Evolutionary conservation across 1,140 invertebrate species (phyloP), one percentile per base, ranked within the genome.

Genomic region (Drosophila ananassae): DNA sequence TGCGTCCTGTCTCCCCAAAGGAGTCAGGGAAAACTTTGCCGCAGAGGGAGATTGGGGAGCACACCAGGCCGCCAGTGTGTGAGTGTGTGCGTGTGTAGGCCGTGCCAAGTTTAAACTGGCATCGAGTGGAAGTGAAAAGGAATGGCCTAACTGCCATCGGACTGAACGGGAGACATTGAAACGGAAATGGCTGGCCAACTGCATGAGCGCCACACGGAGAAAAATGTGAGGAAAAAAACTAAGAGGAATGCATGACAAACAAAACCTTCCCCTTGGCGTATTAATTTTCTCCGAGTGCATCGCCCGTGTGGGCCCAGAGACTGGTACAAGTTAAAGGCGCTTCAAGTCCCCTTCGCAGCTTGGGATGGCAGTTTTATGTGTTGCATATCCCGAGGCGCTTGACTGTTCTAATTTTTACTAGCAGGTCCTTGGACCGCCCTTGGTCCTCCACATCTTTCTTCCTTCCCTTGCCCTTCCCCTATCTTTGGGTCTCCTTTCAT

Each of bases 311-410:
- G 32, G 10, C 10, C 30, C n/a, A 21, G 10, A 48, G 47, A 69
- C 8, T 55, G 51, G 62, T 32, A 24, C 63, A 67, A 57, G 63
- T 62, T 73, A 54, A 74, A 66, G 69, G 37, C 59, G 50, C 72
- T 63, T 51, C 69, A 62, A 73, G 63, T 21, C 63, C 59, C 37
- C 62, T n/a, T 64, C 9, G 34, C 57, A 41, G 69, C 39, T 73
- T 55, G n/a, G 32, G 28, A 41, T 54, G 50, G 72, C 50, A 76
- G 63, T 84, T 85, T 67, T 85, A 71, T 87, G 81, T 81, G 81
- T 85, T 87, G 81, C 81, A 85, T 78, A 87, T 66, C 81, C 78
- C 66, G 48, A 82, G 81, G 81, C 81, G 81, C 78, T 85, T 72
- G 76, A 64, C 69, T 87, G 82, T 55, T 85, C 81, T 75, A 87